These are phyloP conservation scores for Psittacula cyanocephala DNA, from an alignment of 2,113 vertebrate species.

Conservation along the genomic window DNA sequence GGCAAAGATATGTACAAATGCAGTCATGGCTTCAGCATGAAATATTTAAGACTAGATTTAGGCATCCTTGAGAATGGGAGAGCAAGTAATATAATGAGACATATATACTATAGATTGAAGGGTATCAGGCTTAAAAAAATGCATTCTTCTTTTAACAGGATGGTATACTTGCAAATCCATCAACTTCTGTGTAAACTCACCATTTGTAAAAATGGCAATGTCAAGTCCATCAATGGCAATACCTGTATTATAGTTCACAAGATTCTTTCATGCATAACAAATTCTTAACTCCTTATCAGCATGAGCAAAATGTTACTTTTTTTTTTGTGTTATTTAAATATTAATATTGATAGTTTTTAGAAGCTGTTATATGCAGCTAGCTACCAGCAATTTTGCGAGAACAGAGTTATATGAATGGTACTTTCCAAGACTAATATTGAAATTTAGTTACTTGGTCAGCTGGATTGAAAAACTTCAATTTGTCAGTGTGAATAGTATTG, in stretches of 20 bases:
- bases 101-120: neutral
- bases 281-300: neutral
- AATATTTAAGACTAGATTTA: neutral
- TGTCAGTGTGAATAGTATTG: neutral
- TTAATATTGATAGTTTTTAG: neutral
- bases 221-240: neutral
- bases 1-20: neutral
- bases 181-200: neutral
- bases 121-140: neutral
- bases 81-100: neutral
- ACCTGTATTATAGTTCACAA: neutral
- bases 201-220: neutral
- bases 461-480: constrained; percentile 33
- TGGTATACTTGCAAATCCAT: neutral
- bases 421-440: constrained; percentile 3
- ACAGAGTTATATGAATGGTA: neutral
- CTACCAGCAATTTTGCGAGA: neutral
- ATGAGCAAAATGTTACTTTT: neutral
- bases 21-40: neutral
- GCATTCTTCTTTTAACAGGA: neutral
- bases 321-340: neutral
- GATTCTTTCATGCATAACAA: neutral
- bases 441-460: neutral
- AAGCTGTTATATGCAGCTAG: neutral
- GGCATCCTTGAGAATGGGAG: neutral